phyloP scores from a whole-genome alignment of 1,140 invertebrate genomes.

The Amyelois transitella region DNA sequence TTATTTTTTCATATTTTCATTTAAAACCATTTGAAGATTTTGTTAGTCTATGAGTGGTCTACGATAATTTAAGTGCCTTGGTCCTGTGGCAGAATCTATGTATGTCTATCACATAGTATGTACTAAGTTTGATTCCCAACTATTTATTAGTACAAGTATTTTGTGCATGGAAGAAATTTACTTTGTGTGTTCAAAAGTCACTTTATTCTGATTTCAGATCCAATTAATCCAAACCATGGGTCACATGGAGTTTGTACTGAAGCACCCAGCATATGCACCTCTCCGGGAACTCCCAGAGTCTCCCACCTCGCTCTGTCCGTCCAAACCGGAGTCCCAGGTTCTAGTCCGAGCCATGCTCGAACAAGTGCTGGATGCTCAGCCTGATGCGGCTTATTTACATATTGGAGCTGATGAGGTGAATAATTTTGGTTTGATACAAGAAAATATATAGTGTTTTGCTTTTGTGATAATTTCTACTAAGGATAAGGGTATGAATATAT shows the following conservation, averaged over 20 bases:
- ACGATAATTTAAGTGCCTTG: conserved; percentile 80
- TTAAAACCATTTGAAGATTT: too few relatives aligned
- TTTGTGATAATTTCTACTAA: neutral
- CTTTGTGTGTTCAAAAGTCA: too few relatives aligned
- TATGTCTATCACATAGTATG: conserved; percentile 54
- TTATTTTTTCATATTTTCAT: too few relatives aligned
- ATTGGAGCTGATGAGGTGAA: conserved; percentile 88
- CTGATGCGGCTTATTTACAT: conserved; percentile 79
- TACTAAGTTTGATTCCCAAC: conserved; percentile 33
- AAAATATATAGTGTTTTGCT: neutral
- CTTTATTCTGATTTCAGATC: conserved; percentile 72
- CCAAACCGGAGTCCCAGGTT: conserved; percentile 80
- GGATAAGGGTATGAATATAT: neutral
- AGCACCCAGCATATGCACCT: conserved; percentile 83
- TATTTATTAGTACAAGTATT: too few relatives aligned
- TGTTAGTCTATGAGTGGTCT: too few relatives aligned
- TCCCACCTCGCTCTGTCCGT: conserved; percentile 90
- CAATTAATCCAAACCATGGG: conserved; percentile 97
- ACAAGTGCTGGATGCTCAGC: conserved; percentile 78
- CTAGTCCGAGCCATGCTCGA: conserved; percentile 87
- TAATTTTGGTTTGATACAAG: neutral
- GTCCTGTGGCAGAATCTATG: conserved; percentile 78
- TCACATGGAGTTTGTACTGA: conserved; percentile 94
- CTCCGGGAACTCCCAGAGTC: conserved; percentile 86
- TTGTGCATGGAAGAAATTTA: too few relatives aligned